Evolutionary conservation across 1,140 invertebrate species (phyloP), one percentile per base, ranked within the genome.

Genomic region (Drosophila leontia): DNA sequence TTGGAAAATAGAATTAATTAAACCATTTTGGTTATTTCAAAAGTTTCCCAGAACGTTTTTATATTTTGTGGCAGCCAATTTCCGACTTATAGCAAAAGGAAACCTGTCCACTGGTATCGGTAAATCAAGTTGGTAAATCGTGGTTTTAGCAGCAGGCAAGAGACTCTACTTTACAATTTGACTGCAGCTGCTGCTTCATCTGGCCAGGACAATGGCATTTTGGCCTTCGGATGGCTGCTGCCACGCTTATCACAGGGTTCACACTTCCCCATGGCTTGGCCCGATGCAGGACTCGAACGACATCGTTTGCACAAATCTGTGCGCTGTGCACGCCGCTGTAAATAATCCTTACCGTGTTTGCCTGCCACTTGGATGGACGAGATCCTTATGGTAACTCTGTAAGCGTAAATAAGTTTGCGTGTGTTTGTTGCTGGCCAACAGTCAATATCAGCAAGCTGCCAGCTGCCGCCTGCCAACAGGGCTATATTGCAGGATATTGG

Each of bases 341-440:
- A 84, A 90, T 88, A 88, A 88, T 88, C 84, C 82, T 78, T 64
- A 75, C 77, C 62, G 80, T 81, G 85, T 88, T 90, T 88, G 63
- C 85, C 63, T 88, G 84, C 74, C 74, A 65, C 77, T 83, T 83
- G 67, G 53, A 58, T 62, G 51, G 63, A 48, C 39, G 19, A 63
- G 55, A 62, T 57, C 70, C 39, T 45, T 57, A 74, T 63, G 63
- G 53, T 60, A 68, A 39, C 42, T 62, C 44, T 61, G 59, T 64
- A 39, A 60, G 82, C 58, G 42, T 35, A 53, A 51, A 65, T 69
- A 48, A 61, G 59, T 70, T 19, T 34, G 19, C 64, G 55, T 75
- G 51, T 42, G 70, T 56, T 72, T 42, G 57, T 55, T 76, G 45
- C 56, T 47, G 64, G 53, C 77, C 35, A 75, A 71, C 56, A 65